phyloP scores from a whole-genome alignment of 2,113 vertebrate genomes.

The Ochotona curzoniae region DNA sequence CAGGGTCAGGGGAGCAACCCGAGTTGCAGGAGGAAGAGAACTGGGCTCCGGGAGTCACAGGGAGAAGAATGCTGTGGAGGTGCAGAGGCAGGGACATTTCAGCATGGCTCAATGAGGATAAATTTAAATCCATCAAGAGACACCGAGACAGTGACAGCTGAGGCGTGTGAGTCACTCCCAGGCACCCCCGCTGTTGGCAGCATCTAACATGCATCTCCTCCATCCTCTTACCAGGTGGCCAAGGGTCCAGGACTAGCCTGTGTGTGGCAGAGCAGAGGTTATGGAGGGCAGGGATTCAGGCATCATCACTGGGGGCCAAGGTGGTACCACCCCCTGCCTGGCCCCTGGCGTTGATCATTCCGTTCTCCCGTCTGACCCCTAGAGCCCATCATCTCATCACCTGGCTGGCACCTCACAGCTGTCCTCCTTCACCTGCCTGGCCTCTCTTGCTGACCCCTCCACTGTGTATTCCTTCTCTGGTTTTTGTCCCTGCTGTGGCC shows the following conservation, averaged over 20 bases:
- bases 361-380: too few relatives aligned
- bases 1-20: constrained; percentile 32
- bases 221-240: not conserved
- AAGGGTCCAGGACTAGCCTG: not conserved
- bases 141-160: constrained; percentile 74
- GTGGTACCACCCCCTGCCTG: too few relatives aligned
- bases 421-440: too few relatives aligned
- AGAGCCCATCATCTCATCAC: too few relatives aligned
- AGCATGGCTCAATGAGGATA: constrained; percentile 74
- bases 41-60: not conserved
- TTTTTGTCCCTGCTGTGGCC: not conserved
- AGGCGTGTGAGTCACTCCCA: constrained; percentile 79
- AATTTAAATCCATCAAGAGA: constrained; percentile 77
- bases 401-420: too few relatives aligned
- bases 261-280: not conserved
- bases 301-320: too few relatives aligned
- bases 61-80: constrained; percentile 27
- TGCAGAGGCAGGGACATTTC: constrained; percentile 77
- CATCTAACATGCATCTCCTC: constrained; percentile 47
- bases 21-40: not conserved
- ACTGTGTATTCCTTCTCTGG: not conserved
- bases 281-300: too few relatives aligned
- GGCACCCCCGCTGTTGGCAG: constrained; percentile 74
- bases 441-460: too few relatives aligned
- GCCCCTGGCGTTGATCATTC: too few relatives aligned